phyloP scores from a whole-genome alignment of 2,888 invertebrate species.

The Panopea generosa region DNA sequence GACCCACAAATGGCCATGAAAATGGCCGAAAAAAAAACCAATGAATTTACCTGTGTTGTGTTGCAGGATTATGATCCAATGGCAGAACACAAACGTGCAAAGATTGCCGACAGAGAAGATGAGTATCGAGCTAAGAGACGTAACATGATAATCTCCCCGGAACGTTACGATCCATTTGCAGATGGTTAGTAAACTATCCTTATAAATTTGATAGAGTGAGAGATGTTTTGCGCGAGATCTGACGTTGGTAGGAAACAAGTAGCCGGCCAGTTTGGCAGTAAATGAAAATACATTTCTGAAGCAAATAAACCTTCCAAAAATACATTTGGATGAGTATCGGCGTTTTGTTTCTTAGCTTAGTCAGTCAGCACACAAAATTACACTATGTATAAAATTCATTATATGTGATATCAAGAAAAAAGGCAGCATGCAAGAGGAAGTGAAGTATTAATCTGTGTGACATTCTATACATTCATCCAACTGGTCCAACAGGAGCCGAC shows the following conservation, averaged over 20 bases:
- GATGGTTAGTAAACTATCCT: slow-evolving; percentile 91
- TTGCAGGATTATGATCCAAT: slow-evolving; percentile 84
- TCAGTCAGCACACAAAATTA: slow-evolving; percentile 32
- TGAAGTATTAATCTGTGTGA: too few species aligned
- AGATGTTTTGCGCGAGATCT: slow-evolving; percentile 5
- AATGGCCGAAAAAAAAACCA: too few species aligned
- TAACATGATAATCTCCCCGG: slow-evolving; percentile 95
- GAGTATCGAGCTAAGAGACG: slow-evolving; percentile 96
- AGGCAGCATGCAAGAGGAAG: too few species aligned
- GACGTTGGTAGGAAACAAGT: slow-evolving; percentile 5
- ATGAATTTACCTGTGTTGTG: too few species aligned
- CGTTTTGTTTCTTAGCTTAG: slow-evolving; percentile 16
- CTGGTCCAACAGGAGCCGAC: too few species aligned
- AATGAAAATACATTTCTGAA: too few species aligned
- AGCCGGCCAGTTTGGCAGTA: background rate
- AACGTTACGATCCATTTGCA: slow-evolving; percentile 98
- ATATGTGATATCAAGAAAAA: too few species aligned
- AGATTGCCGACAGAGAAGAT: slow-evolving; percentile 98
- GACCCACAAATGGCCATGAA: too few species aligned
- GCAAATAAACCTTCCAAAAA: too few species aligned
- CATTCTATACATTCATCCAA: too few species aligned
- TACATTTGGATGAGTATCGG: slow-evolving; percentile 1
- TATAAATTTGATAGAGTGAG: slow-evolving; percentile 4
- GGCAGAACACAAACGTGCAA: slow-evolving; percentile 89
- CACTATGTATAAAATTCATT: background rate